These are phyloP conservation scores for Anguilla anguilla DNA, from an alignment of 2,797 vertebrate species.

Conservation along the genomic window DNA sequence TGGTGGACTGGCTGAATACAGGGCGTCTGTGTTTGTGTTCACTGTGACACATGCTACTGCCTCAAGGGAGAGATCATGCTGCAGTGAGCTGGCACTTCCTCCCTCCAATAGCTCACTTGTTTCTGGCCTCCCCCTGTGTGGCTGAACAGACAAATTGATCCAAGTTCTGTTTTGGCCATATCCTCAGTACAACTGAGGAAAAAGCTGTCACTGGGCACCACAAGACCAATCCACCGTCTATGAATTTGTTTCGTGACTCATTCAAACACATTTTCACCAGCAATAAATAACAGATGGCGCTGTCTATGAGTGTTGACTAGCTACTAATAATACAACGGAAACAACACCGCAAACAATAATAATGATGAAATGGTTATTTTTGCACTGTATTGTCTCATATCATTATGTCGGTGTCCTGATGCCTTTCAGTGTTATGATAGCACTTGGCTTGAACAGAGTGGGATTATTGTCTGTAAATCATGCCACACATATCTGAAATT, in stretches of 20 bases:
- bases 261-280: not conserved
- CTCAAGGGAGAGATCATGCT: constrained; percentile 18
- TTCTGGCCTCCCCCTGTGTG: not conserved
- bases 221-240: not conserved
- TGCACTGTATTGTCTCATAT: not conserved
- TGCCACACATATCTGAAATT: not conserved
- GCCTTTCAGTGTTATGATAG: not conserved
- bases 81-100: constrained; percentile 8
- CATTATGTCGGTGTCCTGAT: not conserved
- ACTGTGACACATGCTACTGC: not conserved
- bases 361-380: not conserved
- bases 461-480: not conserved
- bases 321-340: not conserved
- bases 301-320: not conserved
- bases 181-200: not conserved
- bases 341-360: not conserved
- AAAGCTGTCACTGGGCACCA: not conserved
- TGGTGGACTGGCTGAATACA: not conserved
- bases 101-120: constrained; percentile 15
- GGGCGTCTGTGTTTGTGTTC: constrained; percentile 1
- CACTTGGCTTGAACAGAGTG: not conserved
- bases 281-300: not conserved
- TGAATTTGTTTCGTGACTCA: not conserved
- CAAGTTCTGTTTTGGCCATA: not conserved
- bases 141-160: not conserved